Percentiles rank a stretch among this genome's conserved stretches.
These are phyloP conservation scores for Pygmarrhopalites habei DNA, from an alignment of 1,140 invertebrate species.

Conservation along the genomic window DNA sequence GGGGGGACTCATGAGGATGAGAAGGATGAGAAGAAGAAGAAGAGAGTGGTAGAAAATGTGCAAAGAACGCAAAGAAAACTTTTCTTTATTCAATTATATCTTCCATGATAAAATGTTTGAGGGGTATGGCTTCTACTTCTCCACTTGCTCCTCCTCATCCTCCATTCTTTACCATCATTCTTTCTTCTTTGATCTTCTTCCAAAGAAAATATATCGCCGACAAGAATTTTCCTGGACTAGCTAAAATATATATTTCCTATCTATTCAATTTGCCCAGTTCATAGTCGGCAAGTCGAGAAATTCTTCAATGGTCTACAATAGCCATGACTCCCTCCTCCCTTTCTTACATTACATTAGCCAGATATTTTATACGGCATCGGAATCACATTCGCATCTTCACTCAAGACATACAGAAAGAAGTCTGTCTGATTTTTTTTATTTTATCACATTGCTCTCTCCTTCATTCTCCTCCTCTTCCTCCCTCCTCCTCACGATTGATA, in stretches of 20 bases:
- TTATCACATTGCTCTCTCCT: too few species aligned
- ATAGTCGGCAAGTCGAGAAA: neutral
- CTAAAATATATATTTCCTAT: conserved; percentile 20
- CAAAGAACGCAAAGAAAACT: too few species aligned
- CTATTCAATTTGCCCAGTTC: conserved; percentile 28
- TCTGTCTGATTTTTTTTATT: too few species aligned
- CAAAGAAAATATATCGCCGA: conserved; percentile 25
- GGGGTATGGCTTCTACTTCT: neutral
- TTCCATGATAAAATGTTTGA: conserved; percentile 38
- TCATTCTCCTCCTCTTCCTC: too few species aligned
- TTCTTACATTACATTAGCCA: neutral
- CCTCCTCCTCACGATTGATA: too few species aligned
- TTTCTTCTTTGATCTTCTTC: conserved; percentile 14
- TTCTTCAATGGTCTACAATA: conserved; percentile 1
- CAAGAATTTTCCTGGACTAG: conserved; percentile 21
- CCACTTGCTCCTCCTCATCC: conserved; percentile 14
- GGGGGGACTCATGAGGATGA: conserved; percentile 23
- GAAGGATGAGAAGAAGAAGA: conserved; percentile 35
- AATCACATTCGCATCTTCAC: too few species aligned
- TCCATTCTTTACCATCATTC: neutral
- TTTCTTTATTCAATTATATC: conserved; percentile 40
- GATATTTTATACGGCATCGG: too few species aligned
- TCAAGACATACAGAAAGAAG: too few species aligned
- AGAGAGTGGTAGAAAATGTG: conserved; percentile 34
- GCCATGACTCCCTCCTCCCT: neutral